A percentile compares a stretch with the other conserved stretches of the same genome.
These are phyloP conservation scores for Hycleus phaleratus DNA, from an alignment of 1,140 invertebrate species.

Conservation along the genomic window DNA sequence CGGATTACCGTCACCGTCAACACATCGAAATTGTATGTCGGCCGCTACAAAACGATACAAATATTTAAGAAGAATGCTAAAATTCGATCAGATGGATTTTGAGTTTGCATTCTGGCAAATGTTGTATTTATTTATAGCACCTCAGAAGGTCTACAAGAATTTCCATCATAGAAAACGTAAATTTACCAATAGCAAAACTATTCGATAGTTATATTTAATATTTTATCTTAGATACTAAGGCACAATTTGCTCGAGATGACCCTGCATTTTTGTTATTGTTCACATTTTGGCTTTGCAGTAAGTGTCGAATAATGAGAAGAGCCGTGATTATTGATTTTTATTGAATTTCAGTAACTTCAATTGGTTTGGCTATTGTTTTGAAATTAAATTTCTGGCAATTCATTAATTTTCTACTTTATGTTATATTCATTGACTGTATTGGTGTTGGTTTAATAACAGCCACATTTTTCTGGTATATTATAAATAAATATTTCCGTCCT, in stretches of 20 bases:
- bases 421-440: neutral
- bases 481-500: slow-evolving; percentile 80
- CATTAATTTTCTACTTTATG: slow-evolving; percentile 68
- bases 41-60: slow-evolving; percentile 89
- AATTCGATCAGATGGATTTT: slow-evolving; percentile 99
- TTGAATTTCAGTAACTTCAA: slow-evolving; percentile 68
- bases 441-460: no score
- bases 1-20: slow-evolving; percentile 48
- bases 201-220: neutral
- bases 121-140: slow-evolving; percentile 89
- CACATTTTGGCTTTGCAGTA: slow-evolving; percentile 77
- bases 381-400: slow-evolving; percentile 68
- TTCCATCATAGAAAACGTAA: slow-evolving; percentile 97
- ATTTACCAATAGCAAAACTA: slow-evolving; percentile 32
- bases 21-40: slow-evolving; percentile 63
- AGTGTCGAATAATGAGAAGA: slow-evolving; percentile 36
- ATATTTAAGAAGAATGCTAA: slow-evolving; percentile 83
- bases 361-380: slow-evolving; percentile 81
- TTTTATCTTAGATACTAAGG: slow-evolving; percentile 83
- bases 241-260: slow-evolving; percentile 98
- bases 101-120: slow-evolving; percentile 99
- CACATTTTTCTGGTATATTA: slow-evolving; percentile 62
- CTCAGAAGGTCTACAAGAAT: slow-evolving; percentile 97
- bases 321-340: no score
- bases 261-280: slow-evolving; percentile 95